Percentiles rank a stretch among this genome's conserved stretches.
Conservation (phyloP, 2,797 vertebrate species). For the Glossophaga mutica region DNA sequence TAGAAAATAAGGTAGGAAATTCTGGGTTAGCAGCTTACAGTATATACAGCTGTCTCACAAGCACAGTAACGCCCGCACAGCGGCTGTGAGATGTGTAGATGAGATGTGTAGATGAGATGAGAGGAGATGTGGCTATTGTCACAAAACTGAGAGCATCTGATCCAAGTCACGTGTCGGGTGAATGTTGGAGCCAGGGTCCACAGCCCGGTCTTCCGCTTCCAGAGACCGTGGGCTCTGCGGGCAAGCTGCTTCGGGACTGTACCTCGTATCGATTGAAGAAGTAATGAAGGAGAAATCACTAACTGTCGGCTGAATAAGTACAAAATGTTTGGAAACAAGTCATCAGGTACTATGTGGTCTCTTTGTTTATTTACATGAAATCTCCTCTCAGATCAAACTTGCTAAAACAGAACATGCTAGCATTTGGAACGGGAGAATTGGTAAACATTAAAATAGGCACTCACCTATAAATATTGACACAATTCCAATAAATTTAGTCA, state of each 20-base stretch:
- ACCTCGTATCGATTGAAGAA: background rate
- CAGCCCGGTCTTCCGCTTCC: background rate
- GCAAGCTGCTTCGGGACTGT: background rate
- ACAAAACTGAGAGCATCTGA: background rate
- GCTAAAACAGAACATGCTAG: background rate
- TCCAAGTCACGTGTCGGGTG: background rate
- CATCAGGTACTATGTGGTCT: background rate
- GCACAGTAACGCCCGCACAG: background rate
- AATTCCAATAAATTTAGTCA: background rate
- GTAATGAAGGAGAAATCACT: background rate
- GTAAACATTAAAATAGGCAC: background rate
- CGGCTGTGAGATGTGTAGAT: too few relatives aligned
- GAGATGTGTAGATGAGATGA: too few relatives aligned
- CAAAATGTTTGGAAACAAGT: background rate
- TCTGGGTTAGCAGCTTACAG: background rate
- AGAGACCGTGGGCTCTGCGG: background rate
- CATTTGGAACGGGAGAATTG: background rate
- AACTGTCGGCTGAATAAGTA: background rate
- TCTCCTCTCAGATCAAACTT: background rate
- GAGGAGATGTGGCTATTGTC: background rate
- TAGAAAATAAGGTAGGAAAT: background rate
- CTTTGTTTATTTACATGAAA: background rate
- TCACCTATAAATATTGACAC: background rate
- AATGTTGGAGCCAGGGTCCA: background rate
- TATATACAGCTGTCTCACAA: background rate